Conservation (phyloP, 2,888 invertebrate genomes). For the Drosophila paranaensis region DNA sequence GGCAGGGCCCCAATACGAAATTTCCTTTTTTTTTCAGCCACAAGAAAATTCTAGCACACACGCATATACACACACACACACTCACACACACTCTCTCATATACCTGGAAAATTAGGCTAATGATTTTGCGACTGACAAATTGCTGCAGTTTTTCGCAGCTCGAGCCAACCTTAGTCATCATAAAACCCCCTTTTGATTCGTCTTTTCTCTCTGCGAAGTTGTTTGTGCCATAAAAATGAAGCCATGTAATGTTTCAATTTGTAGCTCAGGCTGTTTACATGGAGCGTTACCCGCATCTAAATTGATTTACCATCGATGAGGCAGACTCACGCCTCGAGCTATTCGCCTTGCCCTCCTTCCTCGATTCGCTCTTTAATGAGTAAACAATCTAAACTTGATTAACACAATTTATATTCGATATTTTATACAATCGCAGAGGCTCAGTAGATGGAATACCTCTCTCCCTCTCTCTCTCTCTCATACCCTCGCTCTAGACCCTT, state of each 20-base stretch:
- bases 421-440: background rate
- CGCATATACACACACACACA: conserved; percentile 35
- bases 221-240: conserved; percentile 41
- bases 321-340: background rate
- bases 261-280: conserved; percentile 31
- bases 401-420: conserved; percentile 14
- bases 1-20: conserved; percentile 61
- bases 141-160: conserved; percentile 61
- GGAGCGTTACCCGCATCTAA: conserved; percentile 35
- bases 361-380: background rate
- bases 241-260: conserved; percentile 70
- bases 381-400: conserved; percentile 34
- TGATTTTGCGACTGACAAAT: conserved; percentile 73
- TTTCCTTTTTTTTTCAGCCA: conserved; percentile 38
- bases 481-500: background rate
- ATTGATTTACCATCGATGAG: conserved; percentile 54
- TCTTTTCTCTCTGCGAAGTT: conserved; percentile 13
- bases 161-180: conserved; percentile 54
- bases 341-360: background rate
- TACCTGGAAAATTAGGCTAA: conserved; percentile 69
- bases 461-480: no score
- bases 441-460: background rate
- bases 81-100: conserved; percentile 9
- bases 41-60: conserved; percentile 64
- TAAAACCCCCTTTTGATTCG: conserved; percentile 11